A percentile compares a stretch with the other conserved stretches of the same genome.
These are phyloP conservation scores for Glaucopsyche alexis DNA, from an alignment of 2,888 invertebrate genomes.

Conservation along the genomic window DNA sequence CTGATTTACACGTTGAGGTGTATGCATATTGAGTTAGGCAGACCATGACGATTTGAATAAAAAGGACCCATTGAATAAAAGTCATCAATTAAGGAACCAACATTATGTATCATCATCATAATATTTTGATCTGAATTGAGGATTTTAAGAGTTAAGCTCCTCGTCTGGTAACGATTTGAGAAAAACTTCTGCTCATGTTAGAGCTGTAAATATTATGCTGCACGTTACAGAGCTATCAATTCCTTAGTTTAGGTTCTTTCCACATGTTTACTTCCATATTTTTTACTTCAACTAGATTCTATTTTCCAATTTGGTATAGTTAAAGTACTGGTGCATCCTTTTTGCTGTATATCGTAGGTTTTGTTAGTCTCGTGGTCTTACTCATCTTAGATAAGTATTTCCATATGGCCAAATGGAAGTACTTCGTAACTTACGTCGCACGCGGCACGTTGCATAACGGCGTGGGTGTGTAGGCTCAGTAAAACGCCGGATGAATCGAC, in stretches of 20 bases:
- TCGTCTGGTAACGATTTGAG: too few species aligned
- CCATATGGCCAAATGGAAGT: neutral
- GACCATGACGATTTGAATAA: neutral
- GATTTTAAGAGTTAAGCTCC: too few species aligned
- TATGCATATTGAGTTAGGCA: constrained; percentile 13
- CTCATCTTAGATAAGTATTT: neutral
- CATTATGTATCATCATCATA: too few species aligned
- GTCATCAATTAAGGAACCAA: too few species aligned
- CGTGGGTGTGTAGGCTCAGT: constrained; percentile 39
- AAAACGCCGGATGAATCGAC: constrained; percentile 47
- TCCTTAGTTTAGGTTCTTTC: too few species aligned
- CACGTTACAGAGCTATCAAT: too few species aligned
- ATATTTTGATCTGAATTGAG: too few species aligned
- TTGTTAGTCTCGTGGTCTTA: neutral
- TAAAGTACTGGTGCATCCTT: neutral
- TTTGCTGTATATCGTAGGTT: neutral
- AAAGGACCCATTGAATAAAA: too few species aligned
- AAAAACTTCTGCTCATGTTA: too few species aligned
- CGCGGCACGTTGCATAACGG: constrained; percentile 30
- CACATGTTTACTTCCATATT: too few species aligned
- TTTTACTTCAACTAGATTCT: too few species aligned
- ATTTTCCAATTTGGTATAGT: neutral
- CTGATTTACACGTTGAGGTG: constrained; percentile 19
- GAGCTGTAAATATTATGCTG: too few species aligned
- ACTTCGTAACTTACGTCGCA: constrained; percentile 29